These are phyloP conservation scores for Drosophila fuyamai DNA, from an alignment of 1,140 invertebrate genomes.

Conservation along the genomic window DNA sequence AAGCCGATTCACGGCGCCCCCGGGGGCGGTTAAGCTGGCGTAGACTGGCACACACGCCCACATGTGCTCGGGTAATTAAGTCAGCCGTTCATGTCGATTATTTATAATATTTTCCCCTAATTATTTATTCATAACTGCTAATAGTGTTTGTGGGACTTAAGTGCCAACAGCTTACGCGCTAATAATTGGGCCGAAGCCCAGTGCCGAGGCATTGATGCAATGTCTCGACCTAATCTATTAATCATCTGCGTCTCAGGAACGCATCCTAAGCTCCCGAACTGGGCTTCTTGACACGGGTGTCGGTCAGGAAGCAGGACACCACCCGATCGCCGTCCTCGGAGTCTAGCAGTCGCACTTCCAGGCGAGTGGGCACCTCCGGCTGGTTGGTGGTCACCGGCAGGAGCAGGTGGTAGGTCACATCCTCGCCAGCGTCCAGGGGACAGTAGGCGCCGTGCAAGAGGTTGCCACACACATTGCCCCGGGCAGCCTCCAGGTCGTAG, in stretches of 20 bases:
- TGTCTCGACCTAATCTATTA: slow-evolving; percentile 41
- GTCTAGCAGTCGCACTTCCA: slow-evolving; percentile 65
- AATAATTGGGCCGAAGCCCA: slow-evolving; percentile 52
- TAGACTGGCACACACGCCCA: slow-evolving; percentile 27
- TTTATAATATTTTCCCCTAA: slow-evolving; percentile 71
- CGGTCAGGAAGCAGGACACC: slow-evolving; percentile 68
- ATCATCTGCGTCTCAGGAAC: neutral
- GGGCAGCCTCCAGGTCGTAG: slow-evolving; percentile 49
- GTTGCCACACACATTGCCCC: slow-evolving; percentile 67
- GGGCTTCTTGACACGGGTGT: slow-evolving; percentile 61
- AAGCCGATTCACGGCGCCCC: slow-evolving; percentile 68
- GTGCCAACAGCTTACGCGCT: slow-evolving; percentile 34
- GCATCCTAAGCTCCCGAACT: slow-evolving; percentile 3
- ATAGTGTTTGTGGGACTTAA: slow-evolving; percentile 64
- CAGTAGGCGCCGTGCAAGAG: slow-evolving; percentile 72
- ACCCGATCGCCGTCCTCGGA: slow-evolving; percentile 22
- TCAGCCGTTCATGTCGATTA: slow-evolving; percentile 62
- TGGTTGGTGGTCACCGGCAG: slow-evolving; percentile 52
- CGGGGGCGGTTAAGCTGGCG: slow-evolving; percentile 30
- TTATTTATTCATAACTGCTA: slow-evolving; percentile 79
- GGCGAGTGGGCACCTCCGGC: slow-evolving; percentile 65
- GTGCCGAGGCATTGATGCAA: slow-evolving; percentile 71
- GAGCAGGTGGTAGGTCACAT: slow-evolving; percentile 72
- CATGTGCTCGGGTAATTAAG: slow-evolving; percentile 55
- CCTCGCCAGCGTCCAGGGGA: slow-evolving; percentile 71